Conservation (phyloP, 2,888 invertebrate species). For the Dermolepida albohirtum region DNA sequence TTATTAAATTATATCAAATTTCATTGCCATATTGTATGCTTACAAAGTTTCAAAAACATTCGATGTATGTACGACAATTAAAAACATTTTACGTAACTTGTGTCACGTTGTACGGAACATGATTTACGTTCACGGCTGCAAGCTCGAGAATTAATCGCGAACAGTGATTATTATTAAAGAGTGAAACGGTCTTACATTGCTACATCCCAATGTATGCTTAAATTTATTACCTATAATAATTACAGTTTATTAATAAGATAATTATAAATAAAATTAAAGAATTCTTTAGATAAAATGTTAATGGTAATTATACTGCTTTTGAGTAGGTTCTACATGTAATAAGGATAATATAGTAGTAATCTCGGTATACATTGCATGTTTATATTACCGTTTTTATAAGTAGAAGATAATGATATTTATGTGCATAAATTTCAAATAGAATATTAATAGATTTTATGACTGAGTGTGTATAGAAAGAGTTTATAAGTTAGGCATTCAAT, state of each 20-base stretch:
- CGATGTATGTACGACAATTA: neutral
- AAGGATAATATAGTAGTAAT: too few relatives aligned
- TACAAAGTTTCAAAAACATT: too few relatives aligned
- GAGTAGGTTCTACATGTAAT: too few relatives aligned
- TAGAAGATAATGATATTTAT: too few relatives aligned
- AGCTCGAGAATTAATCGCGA: constrained; percentile 8
- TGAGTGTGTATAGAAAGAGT: too few relatives aligned
- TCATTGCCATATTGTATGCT: too few relatives aligned
- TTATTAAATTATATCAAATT: too few relatives aligned
- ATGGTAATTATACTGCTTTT: neutral
- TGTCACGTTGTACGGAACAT: neutral
- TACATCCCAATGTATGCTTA: constrained; percentile 6
- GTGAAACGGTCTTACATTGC: constrained; percentile 14
- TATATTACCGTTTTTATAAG: neutral
- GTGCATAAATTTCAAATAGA: too few relatives aligned
- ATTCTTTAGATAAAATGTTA: neutral
- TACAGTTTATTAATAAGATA: constrained; percentile 11
- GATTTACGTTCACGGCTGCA: constrained; percentile 5
- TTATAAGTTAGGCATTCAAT: too few relatives aligned
- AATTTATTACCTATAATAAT: constrained; percentile 15
- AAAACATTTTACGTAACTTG: neutral
- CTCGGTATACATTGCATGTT: neutral
- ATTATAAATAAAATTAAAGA: constrained; percentile 18
- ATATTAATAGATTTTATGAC: too few relatives aligned
- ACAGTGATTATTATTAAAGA: constrained; percentile 18